Evolutionary conservation across 2,797 vertebrate genomes (phyloP), one percentile per base, ranked within the genome.

Genomic region (Sebastes cheni): DNA sequence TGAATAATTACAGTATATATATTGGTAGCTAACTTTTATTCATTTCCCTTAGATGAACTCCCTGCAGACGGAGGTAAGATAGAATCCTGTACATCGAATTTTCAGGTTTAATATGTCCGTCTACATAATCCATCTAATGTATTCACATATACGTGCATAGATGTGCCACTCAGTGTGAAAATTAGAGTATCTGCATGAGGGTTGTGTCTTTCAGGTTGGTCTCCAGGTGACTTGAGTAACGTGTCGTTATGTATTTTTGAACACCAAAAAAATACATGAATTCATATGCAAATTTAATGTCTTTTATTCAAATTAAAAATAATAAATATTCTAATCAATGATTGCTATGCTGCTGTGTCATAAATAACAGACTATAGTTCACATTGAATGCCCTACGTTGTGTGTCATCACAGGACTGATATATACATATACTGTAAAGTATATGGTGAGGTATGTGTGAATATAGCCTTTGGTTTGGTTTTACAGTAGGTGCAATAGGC

Each of bases 61-160:
- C 81, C 82, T 25, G 54, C 89, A 76, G 91, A 93, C 11, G 91
- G 86, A 93, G 93, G 93, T 94, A 94, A 93, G 93, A 75, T 13
- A 64, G 68, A 87, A 80, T 67, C 20, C 59, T 67, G 34, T 32
- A 27, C 59, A 30, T 2, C 20, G 59, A 85, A 69, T 50, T 72
- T 70, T 64, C 30, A 82, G 22, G 54, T 89, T 77, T 52, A 50
- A 67, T 80, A 13, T 30, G 52, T 75, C 25, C 12, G 34, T 66
- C 66, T 69, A 4, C 30, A 42, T 85, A 83, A 88, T 84, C 55
- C 62, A 13, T 25, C 32, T 16, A 32, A 92, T 93, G 91, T 89
- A 92, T 92, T 85, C 91, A 88, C 82, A 52, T 75, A 52, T 13
- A 16, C 69, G 89, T 92, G 87, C 61, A 91, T 93, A 92, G 85